Evolutionary conservation across 2,888 invertebrate species (phyloP).

Genomic region (Bombylius major): DNA sequence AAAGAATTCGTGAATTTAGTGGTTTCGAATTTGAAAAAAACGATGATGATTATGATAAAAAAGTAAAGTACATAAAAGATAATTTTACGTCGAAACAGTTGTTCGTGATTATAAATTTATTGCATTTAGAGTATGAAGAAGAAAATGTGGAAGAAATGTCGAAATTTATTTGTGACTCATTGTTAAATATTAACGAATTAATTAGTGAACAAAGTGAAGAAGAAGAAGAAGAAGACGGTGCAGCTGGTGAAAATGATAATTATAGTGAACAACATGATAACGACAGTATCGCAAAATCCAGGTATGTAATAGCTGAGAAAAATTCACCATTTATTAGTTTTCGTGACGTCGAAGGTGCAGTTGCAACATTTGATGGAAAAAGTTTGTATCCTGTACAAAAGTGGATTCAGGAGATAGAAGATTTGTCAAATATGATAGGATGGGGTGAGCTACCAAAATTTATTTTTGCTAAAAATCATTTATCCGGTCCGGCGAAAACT

Average conservation of each 20-base stretch:
- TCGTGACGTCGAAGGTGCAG: not conserved
- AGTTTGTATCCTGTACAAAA: not conserved
- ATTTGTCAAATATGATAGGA: not conserved
- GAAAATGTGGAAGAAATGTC: no score
- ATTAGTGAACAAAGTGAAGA: no score
- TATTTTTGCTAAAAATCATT: slow-evolving; percentile 13
- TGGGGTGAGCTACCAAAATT: slow-evolving; percentile 3
- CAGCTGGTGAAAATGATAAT: no score
- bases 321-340: not conserved
- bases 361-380: not conserved
- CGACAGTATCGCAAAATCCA: not conserved
- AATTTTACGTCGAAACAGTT: no score
- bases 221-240: not conserved
- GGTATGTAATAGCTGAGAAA: not conserved
- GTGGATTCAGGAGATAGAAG: slow-evolving; percentile 5
- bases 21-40: no score
- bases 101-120: no score
- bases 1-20: no score
- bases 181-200: no score
- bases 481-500: slow-evolving; percentile 11
- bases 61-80: no score
- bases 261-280: not conserved
- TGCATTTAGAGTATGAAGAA: no score
- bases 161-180: no score
- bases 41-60: no score